Percentiles rank a stretch among this genome's conserved stretches.
These are phyloP conservation scores for Augochlorella aurata DNA, from an alignment of 2,888 invertebrate species.

Conservation along the genomic window DNA sequence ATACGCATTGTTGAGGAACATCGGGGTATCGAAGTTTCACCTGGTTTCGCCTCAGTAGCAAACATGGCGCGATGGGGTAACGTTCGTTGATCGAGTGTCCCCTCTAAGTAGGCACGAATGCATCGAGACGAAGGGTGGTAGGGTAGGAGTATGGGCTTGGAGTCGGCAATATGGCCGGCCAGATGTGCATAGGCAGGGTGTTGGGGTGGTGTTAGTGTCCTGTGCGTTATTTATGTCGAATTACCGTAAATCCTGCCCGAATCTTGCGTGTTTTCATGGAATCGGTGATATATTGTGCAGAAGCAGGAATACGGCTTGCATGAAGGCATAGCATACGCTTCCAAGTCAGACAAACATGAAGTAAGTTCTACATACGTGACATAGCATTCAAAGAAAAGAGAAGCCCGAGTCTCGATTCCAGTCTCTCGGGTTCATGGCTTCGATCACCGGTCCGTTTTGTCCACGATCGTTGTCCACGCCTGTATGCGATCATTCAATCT, in stretches of 20 bases:
- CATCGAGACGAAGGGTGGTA: constrained; percentile 58
- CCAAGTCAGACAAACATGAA: constrained; percentile 79
- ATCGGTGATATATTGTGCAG: constrained; percentile 80
- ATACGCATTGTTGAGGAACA: not conserved
- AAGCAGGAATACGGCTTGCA: constrained; percentile 78
- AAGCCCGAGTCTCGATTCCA: constrained; percentile 32
- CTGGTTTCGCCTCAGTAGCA: not conserved
- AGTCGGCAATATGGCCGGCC: constrained; percentile 80
- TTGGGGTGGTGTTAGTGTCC: constrained; percentile 80
- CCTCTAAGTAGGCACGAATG: constrained; percentile 46
- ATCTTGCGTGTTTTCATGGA: constrained; percentile 82
- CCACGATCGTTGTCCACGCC: constrained; percentile 42
- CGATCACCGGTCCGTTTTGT: constrained; percentile 24
- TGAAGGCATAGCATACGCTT: constrained; percentile 80
- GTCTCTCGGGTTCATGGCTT: constrained; percentile 30
- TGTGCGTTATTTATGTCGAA: constrained; percentile 80
- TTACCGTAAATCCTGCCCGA: constrained; percentile 80
- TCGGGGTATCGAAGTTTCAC: not conserved
- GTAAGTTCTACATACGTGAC: constrained; percentile 72
- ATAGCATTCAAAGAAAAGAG: constrained; percentile 46
- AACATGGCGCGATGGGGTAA: constrained; percentile 11
- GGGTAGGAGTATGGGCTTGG: constrained; percentile 65
- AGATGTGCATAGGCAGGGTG: constrained; percentile 80
- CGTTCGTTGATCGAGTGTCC: constrained; percentile 33
- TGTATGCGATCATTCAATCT: not conserved